Evolutionary conservation across 2,113 vertebrate genomes (phyloP).

Genomic region (Chlamydotis undulata): DNA sequence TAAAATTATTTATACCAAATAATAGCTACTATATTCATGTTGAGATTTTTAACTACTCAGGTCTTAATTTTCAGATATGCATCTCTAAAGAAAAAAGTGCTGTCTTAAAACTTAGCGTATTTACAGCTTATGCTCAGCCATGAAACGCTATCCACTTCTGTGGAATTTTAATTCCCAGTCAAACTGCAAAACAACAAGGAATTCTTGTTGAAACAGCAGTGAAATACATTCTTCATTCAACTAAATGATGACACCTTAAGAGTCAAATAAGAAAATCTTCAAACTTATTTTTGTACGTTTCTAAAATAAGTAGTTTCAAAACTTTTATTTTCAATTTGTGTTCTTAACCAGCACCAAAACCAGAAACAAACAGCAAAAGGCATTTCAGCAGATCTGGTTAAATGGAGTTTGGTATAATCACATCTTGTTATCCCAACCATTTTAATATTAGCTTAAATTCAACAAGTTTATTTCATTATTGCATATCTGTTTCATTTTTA

Average conservation of each 20-base stretch:
- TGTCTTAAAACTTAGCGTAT: neutral
- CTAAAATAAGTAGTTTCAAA: slow-evolving; percentile 15
- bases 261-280: neutral
- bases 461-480: neutral
- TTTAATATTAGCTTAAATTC: neutral
- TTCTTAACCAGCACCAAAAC: neutral
- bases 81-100: neutral
- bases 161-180: neutral
- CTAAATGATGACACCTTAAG: neutral
- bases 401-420: neutral
- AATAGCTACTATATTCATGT: neutral
- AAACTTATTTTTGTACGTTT: neutral
- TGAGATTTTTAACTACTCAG: neutral
- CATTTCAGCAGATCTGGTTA: neutral
- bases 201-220: neutral
- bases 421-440: neutral
- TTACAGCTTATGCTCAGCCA: neutral
- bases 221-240: slow-evolving; percentile 19
- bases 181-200: slow-evolving; percentile 10
- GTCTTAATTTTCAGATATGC: slow-evolving; percentile 36
- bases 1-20: neutral
- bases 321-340: neutral
- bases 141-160: neutral
- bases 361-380: neutral
- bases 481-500: slow-evolving; percentile 25